phyloP scores from a whole-genome alignment of 2,888 invertebrate species.

The Flabesymbios commensalis region DNA sequence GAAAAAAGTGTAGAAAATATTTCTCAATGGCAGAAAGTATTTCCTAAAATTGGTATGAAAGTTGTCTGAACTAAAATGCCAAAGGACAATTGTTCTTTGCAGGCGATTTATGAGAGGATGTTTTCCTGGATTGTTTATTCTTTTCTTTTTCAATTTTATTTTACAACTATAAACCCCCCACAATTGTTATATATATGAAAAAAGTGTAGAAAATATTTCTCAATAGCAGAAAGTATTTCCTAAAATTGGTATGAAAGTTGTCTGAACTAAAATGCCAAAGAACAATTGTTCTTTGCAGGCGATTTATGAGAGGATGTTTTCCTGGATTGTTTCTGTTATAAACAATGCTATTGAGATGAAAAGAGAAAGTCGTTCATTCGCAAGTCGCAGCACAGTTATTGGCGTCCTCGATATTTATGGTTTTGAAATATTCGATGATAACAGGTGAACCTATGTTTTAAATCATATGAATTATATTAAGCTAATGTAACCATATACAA shows the following conservation, averaged over 20 bases:
- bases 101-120: constrained; percentile 90
- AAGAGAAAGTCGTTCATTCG: constrained; percentile 39
- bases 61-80: too few species aligned
- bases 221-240: too few species aligned
- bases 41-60: too few species aligned
- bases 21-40: too few species aligned
- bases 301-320: constrained; percentile 90
- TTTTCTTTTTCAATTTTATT: too few species aligned
- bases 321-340: constrained; percentile 90
- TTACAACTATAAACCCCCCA: too few species aligned
- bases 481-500: background rate
- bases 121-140: constrained; percentile 96
- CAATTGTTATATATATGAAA: too few species aligned
- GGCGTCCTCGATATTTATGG: constrained; percentile 98
- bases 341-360: constrained; percentile 88
- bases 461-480: background rate
- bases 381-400: constrained; percentile 77
- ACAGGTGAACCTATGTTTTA: constrained; percentile 66
- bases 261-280: too few species aligned
- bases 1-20: too few species aligned
- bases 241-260: too few species aligned
- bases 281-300: constrained; percentile 67
- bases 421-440: constrained; percentile 95
- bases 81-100: constrained; percentile 20
- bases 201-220: too few species aligned